Conservation (phyloP, 2,113 vertebrate genomes). For the Regulus satrapa region DNA sequence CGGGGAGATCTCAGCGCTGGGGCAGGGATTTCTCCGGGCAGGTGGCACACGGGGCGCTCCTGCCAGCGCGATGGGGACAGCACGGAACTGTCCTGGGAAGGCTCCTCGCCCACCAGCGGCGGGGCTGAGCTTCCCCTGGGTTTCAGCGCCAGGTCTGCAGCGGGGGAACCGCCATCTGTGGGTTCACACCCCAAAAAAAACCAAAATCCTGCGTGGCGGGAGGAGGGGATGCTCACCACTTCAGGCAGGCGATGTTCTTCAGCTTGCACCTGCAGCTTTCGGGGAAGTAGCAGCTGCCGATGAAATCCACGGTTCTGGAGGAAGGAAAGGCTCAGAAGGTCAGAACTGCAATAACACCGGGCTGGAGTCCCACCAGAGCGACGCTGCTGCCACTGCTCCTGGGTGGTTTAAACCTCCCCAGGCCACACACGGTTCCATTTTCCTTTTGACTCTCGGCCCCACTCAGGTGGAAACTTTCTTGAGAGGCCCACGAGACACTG, state of each 20-base stretch:
- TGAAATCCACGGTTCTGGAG: constrained; percentile 90
- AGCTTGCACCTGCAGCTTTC: constrained; percentile 93
- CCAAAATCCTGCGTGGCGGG: too few relatives aligned
- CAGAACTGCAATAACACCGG: accelerated
- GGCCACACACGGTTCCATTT: neutral
- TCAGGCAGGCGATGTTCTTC: constrained; percentile 92
- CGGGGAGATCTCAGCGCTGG: neutral
- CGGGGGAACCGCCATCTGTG: too few relatives aligned
- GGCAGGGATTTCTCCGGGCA: neutral
- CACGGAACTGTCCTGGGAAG: too few relatives aligned
- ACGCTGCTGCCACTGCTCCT: accelerated
- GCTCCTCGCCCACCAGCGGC: too few relatives aligned
- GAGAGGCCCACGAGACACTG: accelerated
- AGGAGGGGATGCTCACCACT: too few relatives aligned
- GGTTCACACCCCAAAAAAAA: too few relatives aligned
- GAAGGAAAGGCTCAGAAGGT: neutral
- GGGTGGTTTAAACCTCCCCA: neutral
- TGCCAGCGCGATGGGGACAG: too few relatives aligned
- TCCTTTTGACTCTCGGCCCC: neutral
- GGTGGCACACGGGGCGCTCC: too few relatives aligned
- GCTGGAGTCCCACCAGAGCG: accelerated
- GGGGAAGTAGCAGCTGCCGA: constrained; percentile 91
- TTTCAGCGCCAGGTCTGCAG: too few relatives aligned
- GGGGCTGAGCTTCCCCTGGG: too few relatives aligned
- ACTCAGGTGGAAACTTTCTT: neutral